Evolutionary conservation across 2,113 vertebrate species (phyloP).

Genomic region (Orientallactaga bullata): DNA sequence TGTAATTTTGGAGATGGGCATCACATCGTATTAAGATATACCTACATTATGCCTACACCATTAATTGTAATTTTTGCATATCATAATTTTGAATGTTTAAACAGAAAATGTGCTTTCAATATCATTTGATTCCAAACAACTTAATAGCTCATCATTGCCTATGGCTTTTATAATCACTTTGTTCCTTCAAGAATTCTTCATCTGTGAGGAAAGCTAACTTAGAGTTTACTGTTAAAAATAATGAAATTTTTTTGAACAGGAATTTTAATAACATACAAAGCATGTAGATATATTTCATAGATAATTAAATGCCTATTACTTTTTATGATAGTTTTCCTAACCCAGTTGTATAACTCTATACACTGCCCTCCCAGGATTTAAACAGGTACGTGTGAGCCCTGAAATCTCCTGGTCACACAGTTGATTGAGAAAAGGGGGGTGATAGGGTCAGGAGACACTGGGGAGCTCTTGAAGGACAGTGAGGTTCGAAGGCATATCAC

Average conservation of each 20-base stretch:
- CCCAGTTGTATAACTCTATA: not conserved
- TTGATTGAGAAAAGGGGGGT: not conserved
- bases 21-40: not conserved
- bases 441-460: not conserved
- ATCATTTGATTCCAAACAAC: constrained; percentile 36
- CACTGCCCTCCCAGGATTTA: not conserved
- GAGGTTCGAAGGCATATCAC: too few species aligned
- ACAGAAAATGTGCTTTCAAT: constrained; percentile 28
- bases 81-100: constrained; percentile 49
- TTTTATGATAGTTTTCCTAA: constrained; percentile 13
- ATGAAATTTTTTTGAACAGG: constrained; percentile 1
- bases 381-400: not conserved
- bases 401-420: not conserved
- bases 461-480: not conserved
- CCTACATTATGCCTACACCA: not conserved
- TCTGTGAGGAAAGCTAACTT: not conserved
- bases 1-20: not conserved
- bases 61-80: not conserved
- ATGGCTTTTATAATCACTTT: not conserved
- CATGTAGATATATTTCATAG: not conserved
- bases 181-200: not conserved
- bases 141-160: constrained; percentile 19
- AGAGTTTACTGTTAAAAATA: constrained; percentile 13
- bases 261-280: not conserved
- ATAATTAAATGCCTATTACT: constrained; percentile 24